Evolutionary conservation across 2,113 vertebrate species (phyloP), one percentile per base, ranked within the genome.

Genomic region (Atrichornis clamosus): DNA sequence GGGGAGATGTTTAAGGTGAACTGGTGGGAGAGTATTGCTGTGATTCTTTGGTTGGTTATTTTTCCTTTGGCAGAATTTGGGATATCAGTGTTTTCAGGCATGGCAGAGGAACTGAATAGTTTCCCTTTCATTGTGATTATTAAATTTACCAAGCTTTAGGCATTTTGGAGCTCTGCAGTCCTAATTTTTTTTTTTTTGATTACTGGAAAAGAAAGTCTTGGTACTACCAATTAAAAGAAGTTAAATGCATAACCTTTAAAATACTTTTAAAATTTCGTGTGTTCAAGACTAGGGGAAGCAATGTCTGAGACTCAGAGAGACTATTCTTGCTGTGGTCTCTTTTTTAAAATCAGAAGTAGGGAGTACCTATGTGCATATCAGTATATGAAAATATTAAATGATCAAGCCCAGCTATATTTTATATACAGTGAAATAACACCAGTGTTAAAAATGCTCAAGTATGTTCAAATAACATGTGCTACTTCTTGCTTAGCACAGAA

Each of bases 281-380:
- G 9, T 41, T 63, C 7, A 63, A 35, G 46, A 32, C 7, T 27
- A 52, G n/a, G 16, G 0, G 2, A 2, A 2, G 2, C 4, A 26
- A 27, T 53, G 3, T 52, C 56, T 69, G 33, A 67, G 46, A 26
- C 8, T n/a, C 67, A 37, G 41, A 56, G 28, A 42, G 3, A 15
- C 8, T 3, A 11, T 75, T 84, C 52, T 70, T 87, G 35, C 7
- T 19, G 15, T 77, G 6, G 2, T 42, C 11, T 74, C 28, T 56
- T 26, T 67, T 70, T 37, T 24, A 86, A 85, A 76, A 30, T 53
- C 11, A 44, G 47, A 74, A 50, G 7, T 27, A 21, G 15, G 17
- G 30, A 65, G 10, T 72, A 32, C 39, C 19, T 82, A 17, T 76
- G 82, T 72, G 17, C 33, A 16, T 74, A 69, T 50, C 4, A 23